Conservation (phyloP, 2,797 vertebrate genomes). For the Merluccius polli region DNA sequence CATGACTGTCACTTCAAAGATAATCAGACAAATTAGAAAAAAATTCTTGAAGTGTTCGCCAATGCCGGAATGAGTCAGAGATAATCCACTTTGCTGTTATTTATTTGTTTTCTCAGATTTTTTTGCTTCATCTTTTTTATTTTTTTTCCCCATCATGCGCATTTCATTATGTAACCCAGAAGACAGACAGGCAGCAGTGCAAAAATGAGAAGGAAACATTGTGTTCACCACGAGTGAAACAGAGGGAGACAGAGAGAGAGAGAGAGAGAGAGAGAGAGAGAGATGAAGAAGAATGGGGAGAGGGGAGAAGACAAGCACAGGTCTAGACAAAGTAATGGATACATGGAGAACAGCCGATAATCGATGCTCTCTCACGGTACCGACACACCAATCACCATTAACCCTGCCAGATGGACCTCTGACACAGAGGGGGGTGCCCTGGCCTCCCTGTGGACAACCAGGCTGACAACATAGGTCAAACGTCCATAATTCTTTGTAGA, state of each 20-base stretch:
- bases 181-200: constrained; percentile 23
- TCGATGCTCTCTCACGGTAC: constrained; percentile 28
- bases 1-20: constrained; percentile 67
- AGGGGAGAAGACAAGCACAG: background rate
- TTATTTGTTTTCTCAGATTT: constrained; percentile 38
- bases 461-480: background rate
- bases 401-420: constrained; percentile 25
- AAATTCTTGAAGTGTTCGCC: constrained; percentile 56
- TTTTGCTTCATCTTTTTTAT: constrained; percentile 6
- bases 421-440: constrained; percentile 5
- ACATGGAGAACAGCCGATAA: constrained; percentile 42
- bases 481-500: background rate
- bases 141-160: constrained; percentile 39
- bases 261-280: constrained; percentile 32
- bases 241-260: constrained; percentile 11
- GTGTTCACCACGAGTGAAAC: constrained; percentile 9
- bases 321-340: constrained; percentile 53
- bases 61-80: constrained; percentile 61
- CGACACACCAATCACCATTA: constrained; percentile 32
- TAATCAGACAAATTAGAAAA: constrained; percentile 67
- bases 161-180: constrained; percentile 47
- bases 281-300: background rate
- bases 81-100: constrained; percentile 54
- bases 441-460: background rate
- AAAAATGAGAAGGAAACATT: constrained; percentile 8